A percentile compares a stretch with the other conserved stretches of the same genome.
These are phyloP conservation scores for Neolamprologus cancellatus DNA, from an alignment of 2,113 vertebrate species.

Conservation along the genomic window DNA sequence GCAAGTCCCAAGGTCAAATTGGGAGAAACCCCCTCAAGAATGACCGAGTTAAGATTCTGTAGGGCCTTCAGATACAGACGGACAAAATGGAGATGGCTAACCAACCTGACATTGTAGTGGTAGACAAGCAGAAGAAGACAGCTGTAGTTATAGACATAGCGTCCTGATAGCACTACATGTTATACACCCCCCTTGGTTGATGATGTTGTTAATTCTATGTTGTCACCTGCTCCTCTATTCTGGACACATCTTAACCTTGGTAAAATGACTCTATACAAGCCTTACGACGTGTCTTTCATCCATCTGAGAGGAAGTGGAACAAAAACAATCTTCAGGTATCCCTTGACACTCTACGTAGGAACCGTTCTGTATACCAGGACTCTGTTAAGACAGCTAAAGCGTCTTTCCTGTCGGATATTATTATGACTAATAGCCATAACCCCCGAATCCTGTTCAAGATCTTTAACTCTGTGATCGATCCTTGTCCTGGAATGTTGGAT, in stretches of 20 bases:
- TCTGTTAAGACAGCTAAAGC: background rate
- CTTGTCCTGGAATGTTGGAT: background rate
- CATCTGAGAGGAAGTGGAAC: background rate
- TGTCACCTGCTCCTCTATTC: background rate
- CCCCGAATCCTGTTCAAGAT: background rate
- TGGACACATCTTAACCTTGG: background rate
- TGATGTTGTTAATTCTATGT: too few species aligned
- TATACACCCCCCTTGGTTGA: background rate
- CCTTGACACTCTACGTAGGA: background rate
- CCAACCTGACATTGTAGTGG: background rate
- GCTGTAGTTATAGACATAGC: background rate
- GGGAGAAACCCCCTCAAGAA: background rate
- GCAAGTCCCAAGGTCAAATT: background rate
- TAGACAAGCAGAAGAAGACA: background rate
- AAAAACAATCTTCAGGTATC: background rate
- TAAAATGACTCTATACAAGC: background rate
- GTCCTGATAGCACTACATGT: background rate
- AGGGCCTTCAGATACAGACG: background rate
- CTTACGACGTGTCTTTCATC: background rate
- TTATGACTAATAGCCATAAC: background rate
- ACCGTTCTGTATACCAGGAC: background rate
- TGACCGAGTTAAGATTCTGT: background rate
- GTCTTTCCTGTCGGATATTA: background rate
- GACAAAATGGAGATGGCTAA: background rate
- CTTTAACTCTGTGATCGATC: background rate